phyloP scores from a whole-genome alignment of 2,797 vertebrate genomes.

The Sorex maritimensis region DNA sequence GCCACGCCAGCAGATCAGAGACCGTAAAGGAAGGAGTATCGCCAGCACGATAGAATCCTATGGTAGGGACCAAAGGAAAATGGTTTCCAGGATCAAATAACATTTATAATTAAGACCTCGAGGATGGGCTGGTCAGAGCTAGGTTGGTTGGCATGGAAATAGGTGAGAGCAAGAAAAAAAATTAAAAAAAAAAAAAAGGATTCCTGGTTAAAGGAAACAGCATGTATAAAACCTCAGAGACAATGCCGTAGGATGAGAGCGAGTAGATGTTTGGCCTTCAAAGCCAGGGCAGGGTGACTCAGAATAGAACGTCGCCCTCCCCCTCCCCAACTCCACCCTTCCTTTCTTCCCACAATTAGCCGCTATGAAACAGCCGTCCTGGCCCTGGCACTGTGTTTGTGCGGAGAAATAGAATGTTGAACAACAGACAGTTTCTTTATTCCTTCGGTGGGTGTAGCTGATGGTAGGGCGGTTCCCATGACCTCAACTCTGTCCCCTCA shows the following conservation, averaged over 20 bases:
- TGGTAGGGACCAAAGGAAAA: background rate
- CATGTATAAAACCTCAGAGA: slow-evolving; percentile 38
- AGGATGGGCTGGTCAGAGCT: background rate
- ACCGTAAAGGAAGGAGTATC: background rate
- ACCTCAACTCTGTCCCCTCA: background rate
- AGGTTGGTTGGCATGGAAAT: slow-evolving; percentile 39
- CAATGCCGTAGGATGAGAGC: slow-evolving; percentile 36
- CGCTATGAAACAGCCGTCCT: slow-evolving; percentile 15
- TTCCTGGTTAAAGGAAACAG: background rate
- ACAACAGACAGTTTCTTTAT: background rate
- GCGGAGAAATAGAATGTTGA: background rate
- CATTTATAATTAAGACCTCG: slow-evolving; percentile 61
- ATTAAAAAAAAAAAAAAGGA: background rate
- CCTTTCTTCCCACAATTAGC: background rate
- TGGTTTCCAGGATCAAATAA: background rate
- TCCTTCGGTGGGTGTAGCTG: background rate
- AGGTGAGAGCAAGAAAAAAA: background rate
- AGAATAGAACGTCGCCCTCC: fast-evolving
- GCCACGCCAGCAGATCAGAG: background rate
- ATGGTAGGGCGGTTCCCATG: too few species aligned
- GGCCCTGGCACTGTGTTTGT: background rate
- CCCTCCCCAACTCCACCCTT: too few species aligned
- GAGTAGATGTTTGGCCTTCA: background rate
- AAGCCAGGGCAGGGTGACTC: background rate
- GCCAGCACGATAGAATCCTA: background rate